A percentile compares a stretch with the other conserved stretches of the same genome.
phyloP scores from a whole-genome alignment of 2,113 vertebrate genomes.

The Sinocyclocheilus anophthalmus region DNA sequence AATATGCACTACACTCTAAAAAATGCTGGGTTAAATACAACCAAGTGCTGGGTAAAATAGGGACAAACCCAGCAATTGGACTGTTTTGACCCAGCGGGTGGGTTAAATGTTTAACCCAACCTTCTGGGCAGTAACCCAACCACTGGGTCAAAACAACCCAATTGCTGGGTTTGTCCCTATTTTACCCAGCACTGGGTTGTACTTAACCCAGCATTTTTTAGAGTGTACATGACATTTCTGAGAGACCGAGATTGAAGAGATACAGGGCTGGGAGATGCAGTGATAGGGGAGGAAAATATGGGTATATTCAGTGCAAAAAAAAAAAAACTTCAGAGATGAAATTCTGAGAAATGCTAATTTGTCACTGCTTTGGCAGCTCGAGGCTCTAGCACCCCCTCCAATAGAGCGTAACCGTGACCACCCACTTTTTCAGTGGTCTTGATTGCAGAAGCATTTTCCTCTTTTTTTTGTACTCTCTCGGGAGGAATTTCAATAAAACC shows the following conservation, averaged over 20 bases:
- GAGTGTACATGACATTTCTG: neutral
- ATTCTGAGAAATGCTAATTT: neutral
- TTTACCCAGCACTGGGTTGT: no score
- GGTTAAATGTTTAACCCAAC: no score
- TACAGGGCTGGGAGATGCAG: neutral
- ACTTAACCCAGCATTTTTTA: no score
- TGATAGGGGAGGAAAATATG: neutral
- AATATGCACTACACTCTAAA: neutral
- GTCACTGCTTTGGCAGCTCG: conserved; percentile 35
- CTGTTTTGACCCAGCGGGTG: no score
- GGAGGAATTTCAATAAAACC: neutral
- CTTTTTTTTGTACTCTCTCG: neutral
- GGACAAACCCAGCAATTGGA: no score
- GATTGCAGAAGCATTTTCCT: neutral
- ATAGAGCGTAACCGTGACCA: conserved; percentile 44
- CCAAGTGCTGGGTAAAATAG: no score
- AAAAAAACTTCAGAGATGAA: neutral
- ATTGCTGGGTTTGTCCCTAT: no score
- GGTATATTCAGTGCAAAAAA: neutral
- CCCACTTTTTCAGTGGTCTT: neutral
- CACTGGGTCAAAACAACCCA: no score
- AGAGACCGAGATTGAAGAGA: neutral
- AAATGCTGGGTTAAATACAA: no score
- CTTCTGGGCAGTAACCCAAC: no score
- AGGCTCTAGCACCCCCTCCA: conserved; percentile 58